Evolutionary conservation across 1,140 invertebrate genomes (phyloP).

Genomic region (Steinernema feltiae): DNA sequence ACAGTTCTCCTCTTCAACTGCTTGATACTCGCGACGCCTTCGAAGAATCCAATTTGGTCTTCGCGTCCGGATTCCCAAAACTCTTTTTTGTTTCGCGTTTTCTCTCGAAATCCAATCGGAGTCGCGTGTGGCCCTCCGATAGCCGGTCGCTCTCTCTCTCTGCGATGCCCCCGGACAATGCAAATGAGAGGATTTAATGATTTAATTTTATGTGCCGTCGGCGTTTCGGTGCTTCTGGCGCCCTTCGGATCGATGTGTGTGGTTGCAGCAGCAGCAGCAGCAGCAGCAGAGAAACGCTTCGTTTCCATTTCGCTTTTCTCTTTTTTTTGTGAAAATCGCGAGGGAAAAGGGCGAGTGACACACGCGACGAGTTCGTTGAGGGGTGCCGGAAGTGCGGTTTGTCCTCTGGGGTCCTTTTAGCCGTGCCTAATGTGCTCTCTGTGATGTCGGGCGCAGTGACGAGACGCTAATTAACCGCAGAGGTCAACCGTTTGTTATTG

Average conservation of each 20-base stretch:
- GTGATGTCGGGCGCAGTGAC: too few relatives aligned
- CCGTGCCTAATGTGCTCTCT: neutral
- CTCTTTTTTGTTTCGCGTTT: neutral
- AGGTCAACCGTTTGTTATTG: constrained; percentile 4
- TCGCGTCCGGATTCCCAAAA: too few relatives aligned
- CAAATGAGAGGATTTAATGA: constrained; percentile 15
- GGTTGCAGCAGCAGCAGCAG: neutral
- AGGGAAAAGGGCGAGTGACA: neutral
- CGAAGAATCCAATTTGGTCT: too few relatives aligned
- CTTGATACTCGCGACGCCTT: too few relatives aligned
- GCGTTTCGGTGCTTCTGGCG: neutral
- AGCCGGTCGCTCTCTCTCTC: neutral
- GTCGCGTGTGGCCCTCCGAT: neutral
- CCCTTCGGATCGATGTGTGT: neutral
- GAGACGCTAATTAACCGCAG: constrained; percentile 12
- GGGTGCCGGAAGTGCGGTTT: neutral
- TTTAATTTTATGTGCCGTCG: constrained; percentile 12
- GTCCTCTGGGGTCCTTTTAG: neutral
- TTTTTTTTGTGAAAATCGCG: neutral
- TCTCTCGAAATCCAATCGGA: neutral
- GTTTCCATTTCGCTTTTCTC: neutral
- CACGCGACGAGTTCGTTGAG: too few relatives aligned
- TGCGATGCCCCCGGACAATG: neutral
- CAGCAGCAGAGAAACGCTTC: too few relatives aligned
- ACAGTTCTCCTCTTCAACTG: too few relatives aligned